phyloP scores from a whole-genome alignment of 2,888 invertebrate genomes.

The Ochropacha duplaris region DNA sequence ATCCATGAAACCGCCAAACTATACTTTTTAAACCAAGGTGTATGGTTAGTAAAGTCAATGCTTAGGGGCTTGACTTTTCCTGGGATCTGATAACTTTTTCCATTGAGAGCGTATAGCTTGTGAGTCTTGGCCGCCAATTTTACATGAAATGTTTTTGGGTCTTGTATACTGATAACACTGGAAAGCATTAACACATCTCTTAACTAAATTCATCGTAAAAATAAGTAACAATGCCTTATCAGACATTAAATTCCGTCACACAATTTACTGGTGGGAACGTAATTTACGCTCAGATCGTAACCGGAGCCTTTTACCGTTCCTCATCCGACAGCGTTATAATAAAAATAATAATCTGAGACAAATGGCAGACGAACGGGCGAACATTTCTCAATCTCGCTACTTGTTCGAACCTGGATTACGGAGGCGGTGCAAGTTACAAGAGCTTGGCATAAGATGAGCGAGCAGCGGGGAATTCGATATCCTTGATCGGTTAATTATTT shows the following conservation, averaged over 20 bases:
- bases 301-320: neutral
- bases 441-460: slow-evolving; percentile 9
- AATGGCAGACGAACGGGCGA: slow-evolving; percentile 33
- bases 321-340: slow-evolving; percentile 26
- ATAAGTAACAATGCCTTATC: neutral
- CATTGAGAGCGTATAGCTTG: no score
- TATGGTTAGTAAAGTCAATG: no score
- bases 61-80: no score
- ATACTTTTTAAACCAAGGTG: no score
- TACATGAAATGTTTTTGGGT: no score
- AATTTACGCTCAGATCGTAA: slow-evolving; percentile 4
- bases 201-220: neutral
- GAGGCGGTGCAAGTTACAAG: slow-evolving; percentile 9
- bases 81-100: no score
- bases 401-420: slow-evolving; percentile 45
- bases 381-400: slow-evolving; percentile 42
- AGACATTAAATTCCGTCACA: neutral
- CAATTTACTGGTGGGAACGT: neutral
- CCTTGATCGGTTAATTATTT: no score
- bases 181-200: neutral
- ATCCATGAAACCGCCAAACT: no score
- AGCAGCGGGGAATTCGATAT: neutral
- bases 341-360: slow-evolving; percentile 47
- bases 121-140: no score
- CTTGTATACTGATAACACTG: neutral